phyloP scores from a whole-genome alignment of 2,888 invertebrate genomes.

The Dorcus parallelipipedus region DNA sequence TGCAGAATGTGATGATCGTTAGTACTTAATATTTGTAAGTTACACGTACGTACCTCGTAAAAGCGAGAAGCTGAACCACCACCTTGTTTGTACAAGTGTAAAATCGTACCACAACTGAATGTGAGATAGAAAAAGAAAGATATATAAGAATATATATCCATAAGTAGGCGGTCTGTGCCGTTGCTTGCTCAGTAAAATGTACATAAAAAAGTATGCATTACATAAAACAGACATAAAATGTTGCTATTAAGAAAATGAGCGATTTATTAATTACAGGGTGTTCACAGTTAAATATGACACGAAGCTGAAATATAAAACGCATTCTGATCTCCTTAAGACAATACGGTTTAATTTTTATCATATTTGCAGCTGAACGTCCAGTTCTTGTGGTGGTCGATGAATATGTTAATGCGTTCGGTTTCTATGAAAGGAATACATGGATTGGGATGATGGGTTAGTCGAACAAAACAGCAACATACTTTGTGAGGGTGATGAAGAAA shows the following conservation, averaged over 20 bases:
- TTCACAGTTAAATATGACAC: background rate
- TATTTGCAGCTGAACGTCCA: background rate
- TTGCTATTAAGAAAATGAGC: slow-evolving; percentile 8
- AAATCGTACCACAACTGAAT: background rate
- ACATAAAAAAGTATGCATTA: background rate
- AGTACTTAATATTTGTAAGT: background rate
- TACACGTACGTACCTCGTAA: background rate
- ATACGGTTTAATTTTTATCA: background rate
- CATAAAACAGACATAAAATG: background rate
- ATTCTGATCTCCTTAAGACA: background rate
- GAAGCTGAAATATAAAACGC: slow-evolving; percentile 3
- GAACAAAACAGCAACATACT: slow-evolving; percentile 47
- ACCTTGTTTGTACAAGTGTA: background rate
- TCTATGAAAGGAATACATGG: background rate
- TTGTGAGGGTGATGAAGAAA: slow-evolving; percentile 3
- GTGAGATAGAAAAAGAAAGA: background rate
- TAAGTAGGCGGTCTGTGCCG: slow-evolving; percentile 14
- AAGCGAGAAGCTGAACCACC: background rate
- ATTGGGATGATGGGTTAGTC: slow-evolving; percentile 9
- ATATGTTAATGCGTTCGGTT: slow-evolving; percentile 1
- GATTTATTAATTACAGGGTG: background rate
- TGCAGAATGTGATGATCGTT: background rate
- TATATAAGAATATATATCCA: background rate
- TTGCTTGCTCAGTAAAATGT: background rate
- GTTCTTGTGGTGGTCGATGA: background rate